Percentiles rank a stretch among this genome's conserved stretches.
phyloP scores from a whole-genome alignment of 2,113 vertebrate genomes.

The Myrmophylax atrothorax region DNA sequence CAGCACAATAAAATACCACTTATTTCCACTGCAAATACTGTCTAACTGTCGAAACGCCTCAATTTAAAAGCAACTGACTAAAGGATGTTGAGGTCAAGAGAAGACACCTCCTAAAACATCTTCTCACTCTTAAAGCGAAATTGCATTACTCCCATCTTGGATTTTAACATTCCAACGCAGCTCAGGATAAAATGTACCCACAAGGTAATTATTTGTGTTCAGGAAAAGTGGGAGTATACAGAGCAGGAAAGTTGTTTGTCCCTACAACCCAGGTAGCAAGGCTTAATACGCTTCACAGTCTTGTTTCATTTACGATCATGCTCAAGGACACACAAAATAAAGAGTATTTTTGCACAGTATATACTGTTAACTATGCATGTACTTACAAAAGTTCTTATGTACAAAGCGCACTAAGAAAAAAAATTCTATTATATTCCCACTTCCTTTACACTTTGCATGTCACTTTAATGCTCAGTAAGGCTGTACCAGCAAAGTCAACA shows the following conservation, averaged over 20 bases:
- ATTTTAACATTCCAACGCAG: background rate
- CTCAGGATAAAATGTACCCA: background rate
- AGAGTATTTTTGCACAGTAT: background rate
- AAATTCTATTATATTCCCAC: rapidly evolving
- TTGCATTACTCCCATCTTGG: background rate
- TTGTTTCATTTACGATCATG: background rate
- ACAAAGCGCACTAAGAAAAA: background rate
- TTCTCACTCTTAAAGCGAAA: background rate
- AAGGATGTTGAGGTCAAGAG: background rate
- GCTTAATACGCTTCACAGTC: background rate
- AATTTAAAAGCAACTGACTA: background rate
- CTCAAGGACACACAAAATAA: background rate
- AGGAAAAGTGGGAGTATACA: background rate
- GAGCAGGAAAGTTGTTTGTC: background rate
- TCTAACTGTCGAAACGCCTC: background rate
- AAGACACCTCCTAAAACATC: background rate
- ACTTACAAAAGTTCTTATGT: background rate
- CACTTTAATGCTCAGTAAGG: background rate
- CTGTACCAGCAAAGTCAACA: background rate
- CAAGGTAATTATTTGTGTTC: background rate
- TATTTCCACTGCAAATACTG: background rate
- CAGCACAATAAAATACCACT: background rate
- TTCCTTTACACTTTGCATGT: rapidly evolving
- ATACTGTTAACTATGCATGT: background rate
- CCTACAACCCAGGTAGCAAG: background rate